Evolutionary conservation across 1,140 invertebrate species (phyloP).

Genomic region (Drepana arcuata): DNA sequence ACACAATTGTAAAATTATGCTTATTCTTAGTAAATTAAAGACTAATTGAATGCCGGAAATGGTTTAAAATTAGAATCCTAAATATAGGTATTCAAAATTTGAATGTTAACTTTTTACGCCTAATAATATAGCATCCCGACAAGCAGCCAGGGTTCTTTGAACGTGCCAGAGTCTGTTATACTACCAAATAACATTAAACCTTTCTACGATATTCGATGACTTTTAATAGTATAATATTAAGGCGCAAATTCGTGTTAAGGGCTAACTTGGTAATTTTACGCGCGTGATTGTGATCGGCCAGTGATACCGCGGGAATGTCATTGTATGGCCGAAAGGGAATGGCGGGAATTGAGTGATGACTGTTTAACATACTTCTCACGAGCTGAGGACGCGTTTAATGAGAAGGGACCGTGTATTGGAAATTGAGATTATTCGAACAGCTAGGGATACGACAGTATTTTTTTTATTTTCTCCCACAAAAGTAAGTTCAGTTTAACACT

Average conservation of each 20-base stretch:
- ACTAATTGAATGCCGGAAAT: too few relatives aligned
- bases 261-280: too few relatives aligned
- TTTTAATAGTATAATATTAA: slow-evolving; percentile 1
- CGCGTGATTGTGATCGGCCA: slow-evolving; percentile 23
- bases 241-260: slow-evolving; percentile 4
- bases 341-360: slow-evolving; percentile 13
- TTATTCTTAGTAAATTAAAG: too few relatives aligned
- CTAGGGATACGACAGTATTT: too few relatives aligned
- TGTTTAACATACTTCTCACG: slow-evolving; percentile 27
- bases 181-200: not conserved
- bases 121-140: slow-evolving; percentile 1
- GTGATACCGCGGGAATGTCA: slow-evolving; percentile 28
- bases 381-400: slow-evolving; percentile 5
- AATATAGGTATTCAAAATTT: not conserved
- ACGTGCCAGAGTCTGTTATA: slow-evolving; percentile 3
- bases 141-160: not conserved
- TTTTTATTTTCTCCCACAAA: too few relatives aligned
- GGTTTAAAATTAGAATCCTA: too few relatives aligned
- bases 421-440: not conserved
- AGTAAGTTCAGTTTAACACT: too few relatives aligned
- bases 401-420: slow-evolving; percentile 1
- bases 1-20: too few relatives aligned
- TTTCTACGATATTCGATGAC: not conserved
- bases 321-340: slow-evolving; percentile 34
- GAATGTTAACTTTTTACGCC: not conserved